These are phyloP conservation scores for Falcaria lacertinaria DNA, from an alignment of 2,888 invertebrate genomes.

Conservation along the genomic window DNA sequence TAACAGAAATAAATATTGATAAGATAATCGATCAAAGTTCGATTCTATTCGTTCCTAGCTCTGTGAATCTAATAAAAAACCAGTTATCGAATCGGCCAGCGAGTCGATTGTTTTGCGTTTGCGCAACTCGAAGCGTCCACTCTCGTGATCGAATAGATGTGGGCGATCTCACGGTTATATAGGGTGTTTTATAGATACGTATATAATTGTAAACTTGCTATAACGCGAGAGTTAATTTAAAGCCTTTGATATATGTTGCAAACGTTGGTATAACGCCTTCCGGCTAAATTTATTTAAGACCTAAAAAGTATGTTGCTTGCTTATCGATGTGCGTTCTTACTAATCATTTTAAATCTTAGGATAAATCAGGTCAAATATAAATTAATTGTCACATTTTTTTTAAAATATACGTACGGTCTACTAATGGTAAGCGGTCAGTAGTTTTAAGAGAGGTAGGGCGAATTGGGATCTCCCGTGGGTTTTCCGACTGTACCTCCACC, in stretches of 20 bases:
- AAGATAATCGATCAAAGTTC: constrained; percentile 3
- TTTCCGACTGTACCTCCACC: no score
- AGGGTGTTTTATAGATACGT: background rate
- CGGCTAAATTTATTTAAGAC: background rate
- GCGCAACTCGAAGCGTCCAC: constrained; percentile 59
- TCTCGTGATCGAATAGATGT: constrained; percentile 45
- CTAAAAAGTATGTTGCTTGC: background rate
- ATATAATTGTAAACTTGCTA: background rate
- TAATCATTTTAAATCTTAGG: no score
- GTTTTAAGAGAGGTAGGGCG: no score
- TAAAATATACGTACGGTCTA: no score
- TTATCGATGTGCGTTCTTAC: background rate
- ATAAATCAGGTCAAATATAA: no score
- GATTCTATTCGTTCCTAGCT: constrained; percentile 23
- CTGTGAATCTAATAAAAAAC: constrained; percentile 43
- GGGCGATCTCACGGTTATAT: constrained; percentile 24
- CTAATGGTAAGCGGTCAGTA: no score
- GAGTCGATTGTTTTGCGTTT: constrained; percentile 66
- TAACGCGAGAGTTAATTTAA: background rate
- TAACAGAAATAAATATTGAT: background rate
- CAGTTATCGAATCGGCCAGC: constrained; percentile 59
- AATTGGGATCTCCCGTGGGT: no score
- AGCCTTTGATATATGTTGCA: background rate
- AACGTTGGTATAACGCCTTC: background rate
- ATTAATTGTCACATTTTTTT: no score